These are phyloP conservation scores for Melipona bicolor DNA, from an alignment of 2,888 invertebrate species.

Conservation along the genomic window DNA sequence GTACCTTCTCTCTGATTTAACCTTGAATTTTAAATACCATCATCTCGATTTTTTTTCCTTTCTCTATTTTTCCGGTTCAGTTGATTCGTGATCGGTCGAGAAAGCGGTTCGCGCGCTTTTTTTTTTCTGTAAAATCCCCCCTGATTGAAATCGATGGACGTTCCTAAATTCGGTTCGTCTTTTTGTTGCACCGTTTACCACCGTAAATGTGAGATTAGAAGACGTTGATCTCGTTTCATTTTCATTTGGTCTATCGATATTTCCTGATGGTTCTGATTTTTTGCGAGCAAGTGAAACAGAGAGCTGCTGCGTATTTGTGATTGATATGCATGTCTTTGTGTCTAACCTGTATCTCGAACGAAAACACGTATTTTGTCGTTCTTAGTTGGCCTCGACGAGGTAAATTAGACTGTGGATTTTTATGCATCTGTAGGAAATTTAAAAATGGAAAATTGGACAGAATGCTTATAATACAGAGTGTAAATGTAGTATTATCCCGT, in stretches of 20 bases:
- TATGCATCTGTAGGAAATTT: no score
- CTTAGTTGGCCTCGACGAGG: no score
- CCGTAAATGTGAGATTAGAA: background rate
- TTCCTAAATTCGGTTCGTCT: background rate
- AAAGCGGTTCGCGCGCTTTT: background rate
- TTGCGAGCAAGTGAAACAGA: no score
- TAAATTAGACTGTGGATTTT: no score
- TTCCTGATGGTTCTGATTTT: background rate
- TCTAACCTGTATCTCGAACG: background rate
- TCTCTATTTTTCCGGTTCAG: background rate
- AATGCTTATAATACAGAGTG: no score
- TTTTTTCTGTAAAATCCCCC: background rate
- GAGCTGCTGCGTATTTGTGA: background rate
- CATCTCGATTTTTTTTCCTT: background rate
- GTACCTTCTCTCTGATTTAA: slow-evolving; percentile 5
- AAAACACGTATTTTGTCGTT: background rate
- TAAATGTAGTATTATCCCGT: no score
- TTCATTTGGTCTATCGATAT: background rate
- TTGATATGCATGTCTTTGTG: background rate
- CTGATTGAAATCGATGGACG: background rate
- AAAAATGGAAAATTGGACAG: no score
- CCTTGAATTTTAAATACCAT: background rate
- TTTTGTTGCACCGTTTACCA: background rate
- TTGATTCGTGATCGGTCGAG: background rate
- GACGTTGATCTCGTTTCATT: background rate